Evolutionary conservation across 2,113 vertebrate genomes (phyloP), one percentile per base, ranked within the genome.

Genomic region (Monarcha castaneiventris): DNA sequence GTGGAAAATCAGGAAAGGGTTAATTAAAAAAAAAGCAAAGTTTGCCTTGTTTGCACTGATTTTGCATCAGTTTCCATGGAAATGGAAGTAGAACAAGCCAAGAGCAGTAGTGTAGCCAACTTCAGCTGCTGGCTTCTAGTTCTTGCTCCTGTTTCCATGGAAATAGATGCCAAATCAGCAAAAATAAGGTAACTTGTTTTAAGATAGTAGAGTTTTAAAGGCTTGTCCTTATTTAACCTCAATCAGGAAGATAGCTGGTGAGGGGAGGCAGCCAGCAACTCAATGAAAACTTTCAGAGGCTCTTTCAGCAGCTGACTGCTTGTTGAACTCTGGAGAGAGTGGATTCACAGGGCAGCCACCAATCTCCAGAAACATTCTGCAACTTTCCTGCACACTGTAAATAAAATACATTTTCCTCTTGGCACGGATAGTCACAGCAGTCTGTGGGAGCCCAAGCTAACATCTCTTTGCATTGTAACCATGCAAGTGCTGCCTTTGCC

Each of bases 1-100:
- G 78, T 5, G 41, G 71, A 80, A 78, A 96, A 95, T 63, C 51
- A 93, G 93, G 67, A 64, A 88, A 73, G 87, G 18, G 82, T 97
- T 97, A 97, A 95, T 96, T 68, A 15, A 84, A 93, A 91, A 89
- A 52, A 10, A 48, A 33, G 20, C 9, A 91, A 84, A 74, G 68
- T 97, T 97, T 96, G 79, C 23, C 90, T 97, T 95, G 85, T 95
- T 96, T 95, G 92, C 84, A 79, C 64, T 73, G 66, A 90, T 97
- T 96, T 95, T 91, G 63, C 92, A 90, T 97, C 96, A 87, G 97
- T 98, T 98, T 97, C 97, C 97, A 98, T 98, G 97, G 97, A 97
- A 98, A 98, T 98, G 80, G 82, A 97, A 96, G 79, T 73, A 89
- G 95, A 96, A 76, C 83, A 97, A 97, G 96, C 97, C 95, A 96